Evolutionary conservation across 2,113 vertebrate genomes (phyloP).

Genomic region (Atlantisia rogersi): DNA sequence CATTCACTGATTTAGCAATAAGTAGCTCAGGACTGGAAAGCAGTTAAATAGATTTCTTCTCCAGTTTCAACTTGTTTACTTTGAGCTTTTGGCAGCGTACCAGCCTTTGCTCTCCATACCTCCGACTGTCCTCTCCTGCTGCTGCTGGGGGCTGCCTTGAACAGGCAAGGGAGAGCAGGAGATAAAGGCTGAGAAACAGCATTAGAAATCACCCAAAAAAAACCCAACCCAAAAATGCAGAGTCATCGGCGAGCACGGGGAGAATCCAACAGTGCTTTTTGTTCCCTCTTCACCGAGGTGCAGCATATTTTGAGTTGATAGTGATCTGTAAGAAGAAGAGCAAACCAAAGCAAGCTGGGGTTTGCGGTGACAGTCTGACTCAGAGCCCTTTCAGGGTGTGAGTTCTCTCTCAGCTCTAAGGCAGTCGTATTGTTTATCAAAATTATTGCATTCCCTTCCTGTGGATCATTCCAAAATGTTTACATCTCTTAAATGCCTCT

Average conservation of each 20-base stretch:
- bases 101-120: background rate
- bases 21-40: constrained; percentile 33
- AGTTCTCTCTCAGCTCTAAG: background rate
- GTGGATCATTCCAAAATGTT: background rate
- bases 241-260: rapidly evolving
- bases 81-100: background rate
- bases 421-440: background rate
- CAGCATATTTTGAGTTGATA: background rate
- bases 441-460: background rate
- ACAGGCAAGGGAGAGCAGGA: background rate
- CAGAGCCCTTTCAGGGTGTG: background rate
- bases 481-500: background rate
- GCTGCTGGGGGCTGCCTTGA: background rate
- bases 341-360: background rate
- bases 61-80: constrained; percentile 46
- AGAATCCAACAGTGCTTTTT: background rate
- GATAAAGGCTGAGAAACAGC: background rate
- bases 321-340: background rate
- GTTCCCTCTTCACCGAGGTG: background rate
- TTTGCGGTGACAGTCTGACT: background rate
- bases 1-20: background rate
- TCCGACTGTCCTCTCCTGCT: background rate
- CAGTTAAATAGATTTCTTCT: constrained; percentile 42
- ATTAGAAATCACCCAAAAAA: background rate
- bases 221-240: background rate